phyloP scores from a whole-genome alignment of 2,888 invertebrate species.

The Cryptus viduatorius region DNA sequence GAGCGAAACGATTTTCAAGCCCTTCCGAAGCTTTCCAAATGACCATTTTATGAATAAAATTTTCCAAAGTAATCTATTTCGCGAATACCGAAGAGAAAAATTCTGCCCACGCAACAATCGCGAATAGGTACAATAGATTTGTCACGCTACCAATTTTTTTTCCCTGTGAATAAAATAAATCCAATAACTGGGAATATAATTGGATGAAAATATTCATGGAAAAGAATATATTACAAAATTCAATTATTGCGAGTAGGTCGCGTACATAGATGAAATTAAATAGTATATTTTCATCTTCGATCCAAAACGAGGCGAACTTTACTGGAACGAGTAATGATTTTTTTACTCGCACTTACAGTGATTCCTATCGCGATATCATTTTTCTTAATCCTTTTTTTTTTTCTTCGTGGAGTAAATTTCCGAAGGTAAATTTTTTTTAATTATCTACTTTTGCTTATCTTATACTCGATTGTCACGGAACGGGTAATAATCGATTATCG shows the following conservation, averaged over 20 bases:
- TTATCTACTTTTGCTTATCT: too few relatives aligned
- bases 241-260: neutral
- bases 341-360: too few relatives aligned
- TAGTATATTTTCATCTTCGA: too few relatives aligned
- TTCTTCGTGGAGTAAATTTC: too few relatives aligned
- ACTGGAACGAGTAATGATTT: too few relatives aligned
- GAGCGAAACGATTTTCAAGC: conserved; percentile 10
- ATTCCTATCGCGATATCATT: too few relatives aligned
- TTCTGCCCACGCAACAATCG: neutral
- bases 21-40: neutral
- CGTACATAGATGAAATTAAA: neutral
- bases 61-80: neutral
- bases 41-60: conserved; percentile 26
- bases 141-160: neutral
- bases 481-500: conserved; percentile 34
- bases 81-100: neutral
- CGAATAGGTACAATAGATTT: neutral
- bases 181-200: neutral
- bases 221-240: neutral
- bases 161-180: neutral
- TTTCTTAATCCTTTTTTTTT: too few relatives aligned
- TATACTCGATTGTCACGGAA: too few relatives aligned
- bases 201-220: neutral
- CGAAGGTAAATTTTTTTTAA: too few relatives aligned
- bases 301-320: too few relatives aligned